Evolutionary conservation across 2,797 vertebrate genomes (phyloP), one percentile per base, ranked within the genome.

Genomic region (Manis pentadactyla): DNA sequence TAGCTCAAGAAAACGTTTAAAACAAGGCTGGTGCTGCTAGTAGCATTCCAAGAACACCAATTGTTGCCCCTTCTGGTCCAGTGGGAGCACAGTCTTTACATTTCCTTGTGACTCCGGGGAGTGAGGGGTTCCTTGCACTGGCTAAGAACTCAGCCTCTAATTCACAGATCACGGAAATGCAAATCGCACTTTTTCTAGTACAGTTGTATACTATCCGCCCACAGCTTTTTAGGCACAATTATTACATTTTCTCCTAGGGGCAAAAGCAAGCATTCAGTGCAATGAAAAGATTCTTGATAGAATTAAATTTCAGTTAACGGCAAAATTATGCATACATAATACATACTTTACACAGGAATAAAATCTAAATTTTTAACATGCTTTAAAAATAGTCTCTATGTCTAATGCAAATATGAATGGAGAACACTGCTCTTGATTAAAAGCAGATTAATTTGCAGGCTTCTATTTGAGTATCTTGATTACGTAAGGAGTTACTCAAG

Each of bases 231-330:
- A 98, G 98, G 98, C 98, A 98, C 98, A 98, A 98, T 97, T 97
- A 98, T 97, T 98, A 97, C 94, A 93, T 98, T 98, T 98, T 97
- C 97, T 98, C 96, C 98, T 97, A 98, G 98, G 96, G 97, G 98
- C 98, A 98, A 98, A 98, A 98, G 97, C 98, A 98, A 97, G 97
- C 97, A 98, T 98, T 98, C 97, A 98, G 98, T 98, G 98, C 97
- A 98, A 98, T 98, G 98, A 98, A 97, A 98, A 27, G 92, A 97
- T 98, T 98, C 98, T 98, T 97, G 98, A 98, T 97, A 97, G 97
- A 98, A 97, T 96, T 98, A 98, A 97, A 98, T 98, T 98, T 98
- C 97, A 98, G 97, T 98, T 98, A 98, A 98, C 87, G 98, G 97
- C 97, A 98, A 98, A 97, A 97, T 98, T 97, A 98, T 97, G 98